Percentiles rank a stretch among this genome's conserved stretches.
These are phyloP conservation scores for Sinhomidia bicolor DNA, from an alignment of 2,888 invertebrate species.

Conservation along the genomic window DNA sequence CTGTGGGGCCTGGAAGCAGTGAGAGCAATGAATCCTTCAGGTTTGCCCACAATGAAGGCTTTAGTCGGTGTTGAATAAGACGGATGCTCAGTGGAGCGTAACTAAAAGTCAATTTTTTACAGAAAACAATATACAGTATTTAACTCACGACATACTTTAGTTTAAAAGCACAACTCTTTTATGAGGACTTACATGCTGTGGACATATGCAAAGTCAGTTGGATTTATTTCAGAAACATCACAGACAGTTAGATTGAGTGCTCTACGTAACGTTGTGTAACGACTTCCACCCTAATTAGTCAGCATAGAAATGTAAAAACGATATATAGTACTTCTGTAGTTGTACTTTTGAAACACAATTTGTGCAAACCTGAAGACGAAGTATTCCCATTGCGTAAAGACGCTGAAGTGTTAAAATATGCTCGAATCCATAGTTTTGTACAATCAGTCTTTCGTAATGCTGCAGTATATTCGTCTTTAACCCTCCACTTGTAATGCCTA, in stretches of 20 bases:
- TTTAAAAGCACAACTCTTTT: no score
- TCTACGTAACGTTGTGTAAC: constrained; percentile 82
- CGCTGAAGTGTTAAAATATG: constrained; percentile 91
- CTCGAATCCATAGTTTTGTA: constrained; percentile 93
- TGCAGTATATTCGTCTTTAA: constrained; percentile 93
- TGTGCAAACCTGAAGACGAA: constrained; percentile 88
- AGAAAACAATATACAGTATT: neutral
- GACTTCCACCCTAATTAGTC: constrained; percentile 72
- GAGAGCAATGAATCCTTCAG: constrained; percentile 90
- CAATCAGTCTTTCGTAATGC: constrained; percentile 88
- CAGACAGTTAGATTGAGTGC: constrained; percentile 93
- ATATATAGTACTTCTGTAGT: no score
- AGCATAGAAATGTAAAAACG: neutral
- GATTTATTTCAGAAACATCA: constrained; percentile 91
- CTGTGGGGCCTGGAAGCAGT: constrained; percentile 89
- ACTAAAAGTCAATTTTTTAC: constrained; percentile 55
- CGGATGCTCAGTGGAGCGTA: constrained; percentile 96
- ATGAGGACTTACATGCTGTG: constrained; percentile 78
- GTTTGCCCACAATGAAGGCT: constrained; percentile 85
- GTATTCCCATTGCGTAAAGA: constrained; percentile 92
- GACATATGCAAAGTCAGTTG: constrained; percentile 81
- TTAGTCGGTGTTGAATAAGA: constrained; percentile 87
- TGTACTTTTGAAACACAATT: no score
- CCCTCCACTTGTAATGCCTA: constrained; percentile 85
- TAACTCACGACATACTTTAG: no score